A percentile compares a stretch with the other conserved stretches of the same genome.
Conservation (phyloP, 1,140 invertebrate genomes). For the Physella acuta region DNA sequence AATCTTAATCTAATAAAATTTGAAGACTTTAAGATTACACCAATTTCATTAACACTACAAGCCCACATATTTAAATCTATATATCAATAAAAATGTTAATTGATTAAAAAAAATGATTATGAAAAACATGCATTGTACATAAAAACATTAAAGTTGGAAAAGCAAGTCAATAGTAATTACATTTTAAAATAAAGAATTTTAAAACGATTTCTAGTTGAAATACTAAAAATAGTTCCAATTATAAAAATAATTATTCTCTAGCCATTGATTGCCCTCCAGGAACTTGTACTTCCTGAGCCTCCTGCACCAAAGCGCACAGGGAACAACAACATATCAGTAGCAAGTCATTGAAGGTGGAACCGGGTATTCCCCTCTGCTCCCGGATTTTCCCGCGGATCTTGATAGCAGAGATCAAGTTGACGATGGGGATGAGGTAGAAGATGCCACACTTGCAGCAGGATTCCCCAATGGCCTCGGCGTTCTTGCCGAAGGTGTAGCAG, state of each 20-base stretch:
- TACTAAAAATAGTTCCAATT: too few species aligned
- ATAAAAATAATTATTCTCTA: conserved; percentile 37
- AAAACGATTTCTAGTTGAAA: too few species aligned
- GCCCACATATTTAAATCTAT: too few species aligned
- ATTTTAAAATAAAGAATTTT: too few species aligned
- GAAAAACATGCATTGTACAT: too few species aligned
- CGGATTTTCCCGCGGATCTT: conserved; percentile 55
- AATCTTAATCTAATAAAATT: too few species aligned
- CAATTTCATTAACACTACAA: too few species aligned
- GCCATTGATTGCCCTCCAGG: conserved; percentile 37
- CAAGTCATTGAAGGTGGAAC: conserved; percentile 46
- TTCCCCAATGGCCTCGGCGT: conserved; percentile 55
- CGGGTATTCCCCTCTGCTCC: conserved; percentile 49
- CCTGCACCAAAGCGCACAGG: conserved; percentile 53
- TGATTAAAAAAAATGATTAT: too few species aligned
- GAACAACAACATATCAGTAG: conserved; percentile 48
- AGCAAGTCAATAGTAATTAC: too few species aligned
- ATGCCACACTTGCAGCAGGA: conserved; percentile 51
- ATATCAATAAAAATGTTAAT: too few species aligned
- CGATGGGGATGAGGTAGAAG: conserved; percentile 41
- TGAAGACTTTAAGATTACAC: too few species aligned
- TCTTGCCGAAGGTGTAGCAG: conserved; percentile 55
- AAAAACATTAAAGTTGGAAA: too few species aligned
- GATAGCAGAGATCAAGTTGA: conserved; percentile 40
- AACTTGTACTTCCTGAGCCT: conserved; percentile 52